These are phyloP conservation scores for Cynodonichthys magdalenae DNA, from an alignment of 2,797 vertebrate genomes.

Conservation along the genomic window DNA sequence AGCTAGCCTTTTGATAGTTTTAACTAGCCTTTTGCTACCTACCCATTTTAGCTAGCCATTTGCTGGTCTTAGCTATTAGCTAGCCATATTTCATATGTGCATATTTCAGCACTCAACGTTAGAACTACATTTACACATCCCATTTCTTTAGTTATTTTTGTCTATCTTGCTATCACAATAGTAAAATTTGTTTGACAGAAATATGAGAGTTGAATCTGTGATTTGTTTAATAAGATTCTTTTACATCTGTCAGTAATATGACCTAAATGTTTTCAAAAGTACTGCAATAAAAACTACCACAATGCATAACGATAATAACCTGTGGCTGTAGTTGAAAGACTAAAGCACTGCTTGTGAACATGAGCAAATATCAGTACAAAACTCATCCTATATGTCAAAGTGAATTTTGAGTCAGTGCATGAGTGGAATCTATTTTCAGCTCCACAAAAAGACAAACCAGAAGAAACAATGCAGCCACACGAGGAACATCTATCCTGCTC, in stretches of 20 bases:
- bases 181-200: no score
- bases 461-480: slow-evolving; percentile 41
- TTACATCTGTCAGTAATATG: not conserved
- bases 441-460: slow-evolving; percentile 33
- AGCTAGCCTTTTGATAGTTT: no score
- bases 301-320: not conserved
- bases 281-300: not conserved
- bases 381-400: slow-evolving; percentile 37
- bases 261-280: not conserved
- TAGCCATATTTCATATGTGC: no score
- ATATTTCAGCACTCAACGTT: no score
- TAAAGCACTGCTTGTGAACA: slow-evolving; percentile 1
- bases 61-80: no score
- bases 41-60: no score
- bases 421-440: slow-evolving; percentile 35
- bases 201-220: no score
- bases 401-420: slow-evolving; percentile 14
- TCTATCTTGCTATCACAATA: no score
- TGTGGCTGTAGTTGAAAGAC: not conserved
- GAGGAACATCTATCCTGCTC: slow-evolving; percentile 42
- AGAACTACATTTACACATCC: no score
- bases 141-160: no score
- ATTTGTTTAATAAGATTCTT: no score
- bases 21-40: no score
- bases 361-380: slow-evolving; percentile 11